A percentile compares a stretch with the other conserved stretches of the same genome.
phyloP scores from a whole-genome alignment of 2,113 vertebrate genomes.

The Centropus bengalensis region DNA sequence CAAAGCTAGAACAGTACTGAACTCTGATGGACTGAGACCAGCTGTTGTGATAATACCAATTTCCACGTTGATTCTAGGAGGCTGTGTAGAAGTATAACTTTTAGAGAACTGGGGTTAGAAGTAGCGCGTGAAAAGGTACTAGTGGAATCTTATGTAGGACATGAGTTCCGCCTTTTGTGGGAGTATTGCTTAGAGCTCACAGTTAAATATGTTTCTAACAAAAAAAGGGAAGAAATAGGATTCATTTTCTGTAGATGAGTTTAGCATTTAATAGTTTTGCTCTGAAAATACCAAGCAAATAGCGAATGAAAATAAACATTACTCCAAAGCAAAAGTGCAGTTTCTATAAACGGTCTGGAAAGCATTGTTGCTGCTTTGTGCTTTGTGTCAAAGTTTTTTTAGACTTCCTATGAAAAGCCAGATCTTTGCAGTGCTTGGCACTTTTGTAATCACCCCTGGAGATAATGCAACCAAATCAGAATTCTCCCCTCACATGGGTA shows the following conservation, averaged over 20 bases:
- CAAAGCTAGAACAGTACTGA: background rate
- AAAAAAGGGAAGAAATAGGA: background rate
- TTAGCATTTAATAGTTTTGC: background rate
- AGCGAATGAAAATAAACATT: background rate
- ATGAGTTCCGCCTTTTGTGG: background rate
- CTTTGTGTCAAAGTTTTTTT: slow-evolving; percentile 37
- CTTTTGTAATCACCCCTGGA: slow-evolving; percentile 27
- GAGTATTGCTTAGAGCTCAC: background rate
- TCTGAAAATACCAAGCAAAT: background rate
- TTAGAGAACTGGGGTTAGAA: background rate
- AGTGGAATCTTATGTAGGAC: background rate
- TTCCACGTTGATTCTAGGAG: background rate
- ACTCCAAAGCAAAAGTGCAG: background rate
- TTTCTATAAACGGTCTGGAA: background rate
- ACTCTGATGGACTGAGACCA: slow-evolving; percentile 25
- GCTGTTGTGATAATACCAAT: background rate
- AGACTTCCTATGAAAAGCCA: background rate
- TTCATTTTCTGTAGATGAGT: background rate
- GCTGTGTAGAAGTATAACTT: background rate
- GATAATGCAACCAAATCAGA: slow-evolving; percentile 49
- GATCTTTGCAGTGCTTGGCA: slow-evolving; percentile 15
- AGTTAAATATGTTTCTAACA: background rate
- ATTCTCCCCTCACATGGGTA: slow-evolving; percentile 3
- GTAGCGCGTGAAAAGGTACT: background rate
- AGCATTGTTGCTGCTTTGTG: background rate